Percentiles rank a stretch among this genome's conserved stretches.
phyloP scores from a whole-genome alignment of 2,888 invertebrate genomes.

The Macaria liturata region DNA sequence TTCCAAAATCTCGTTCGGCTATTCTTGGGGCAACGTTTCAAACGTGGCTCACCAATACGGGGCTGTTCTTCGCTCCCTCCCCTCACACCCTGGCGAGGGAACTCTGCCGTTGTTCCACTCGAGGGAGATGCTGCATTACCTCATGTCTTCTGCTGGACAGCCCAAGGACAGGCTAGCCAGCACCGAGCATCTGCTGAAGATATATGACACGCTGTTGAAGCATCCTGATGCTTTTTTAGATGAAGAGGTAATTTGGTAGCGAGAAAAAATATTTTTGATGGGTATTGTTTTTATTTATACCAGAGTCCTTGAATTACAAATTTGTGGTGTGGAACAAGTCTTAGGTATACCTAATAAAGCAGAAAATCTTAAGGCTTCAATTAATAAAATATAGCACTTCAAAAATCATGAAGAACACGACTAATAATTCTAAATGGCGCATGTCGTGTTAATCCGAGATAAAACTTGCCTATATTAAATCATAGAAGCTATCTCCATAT shows the following conservation, averaged over 20 bases:
- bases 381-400: too few species aligned
- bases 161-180: conserved; percentile 76
- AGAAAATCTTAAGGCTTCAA: too few species aligned
- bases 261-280: too few species aligned
- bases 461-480: too few species aligned
- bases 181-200: conserved; percentile 86
- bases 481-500: too few species aligned
- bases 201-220: conserved; percentile 65
- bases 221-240: conserved; percentile 86
- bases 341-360: too few species aligned
- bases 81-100: conserved; percentile 86
- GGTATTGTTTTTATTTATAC: too few species aligned
- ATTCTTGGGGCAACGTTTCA: conserved; percentile 83
- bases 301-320: too few species aligned
- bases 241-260: conserved; percentile 84
- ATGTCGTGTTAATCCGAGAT: too few species aligned
- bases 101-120: conserved; percentile 84
- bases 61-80: conserved; percentile 75
- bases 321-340: too few species aligned
- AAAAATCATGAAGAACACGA: too few species aligned
- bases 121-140: conserved; percentile 82
- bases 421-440: too few species aligned
- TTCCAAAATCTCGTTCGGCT: conserved; percentile 82
- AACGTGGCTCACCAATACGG: conserved; percentile 82
- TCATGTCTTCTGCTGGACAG: conserved; percentile 61